phyloP scores from a whole-genome alignment of 92 coral and sea anemone genomes.

The Diadumene lineata region DNA sequence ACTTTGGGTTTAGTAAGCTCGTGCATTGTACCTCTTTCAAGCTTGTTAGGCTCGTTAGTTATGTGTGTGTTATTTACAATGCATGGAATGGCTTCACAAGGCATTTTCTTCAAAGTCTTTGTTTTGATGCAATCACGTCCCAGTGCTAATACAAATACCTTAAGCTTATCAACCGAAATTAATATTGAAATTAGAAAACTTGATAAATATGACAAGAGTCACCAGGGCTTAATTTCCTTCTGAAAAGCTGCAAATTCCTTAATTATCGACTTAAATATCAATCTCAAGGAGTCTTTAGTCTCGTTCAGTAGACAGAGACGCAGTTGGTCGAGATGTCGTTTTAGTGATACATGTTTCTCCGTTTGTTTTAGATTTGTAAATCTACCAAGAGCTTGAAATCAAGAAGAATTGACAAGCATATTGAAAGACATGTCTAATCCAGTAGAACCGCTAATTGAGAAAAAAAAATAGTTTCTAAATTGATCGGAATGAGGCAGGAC shows the following conservation, averaged over 20 bases:
- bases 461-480: neutral
- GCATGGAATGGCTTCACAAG: slow-evolving; percentile 22
- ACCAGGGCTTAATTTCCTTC: neutral
- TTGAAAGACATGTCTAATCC: neutral
- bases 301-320: neutral
- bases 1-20: neutral
- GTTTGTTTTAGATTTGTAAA: neutral
- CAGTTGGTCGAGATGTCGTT: neutral
- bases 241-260: neutral
- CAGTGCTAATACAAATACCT: slow-evolving; percentile 33
- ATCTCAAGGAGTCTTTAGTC: neutral
- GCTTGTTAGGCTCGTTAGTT: neutral
- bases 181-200: slow-evolving; percentile 7
- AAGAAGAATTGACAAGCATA: slow-evolving; percentile 2
- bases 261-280: neutral
- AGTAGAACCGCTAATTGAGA: slow-evolving; percentile 5
- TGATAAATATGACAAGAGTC: neutral
- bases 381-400: slow-evolving; percentile 12
- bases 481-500: slow-evolving; percentile 15
- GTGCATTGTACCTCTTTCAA: slow-evolving; percentile 2
- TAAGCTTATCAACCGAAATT: slow-evolving; percentile 34
- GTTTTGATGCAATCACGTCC: slow-evolving; percentile 28
- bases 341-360: neutral
- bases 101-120: slow-evolving; percentile 33
- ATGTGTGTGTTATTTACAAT: slow-evolving; percentile 24